Percentiles rank a stretch among this genome's conserved stretches.
These are phyloP conservation scores for Cyanistes caeruleus DNA, from an alignment of 2,113 vertebrate species.

Conservation along the genomic window DNA sequence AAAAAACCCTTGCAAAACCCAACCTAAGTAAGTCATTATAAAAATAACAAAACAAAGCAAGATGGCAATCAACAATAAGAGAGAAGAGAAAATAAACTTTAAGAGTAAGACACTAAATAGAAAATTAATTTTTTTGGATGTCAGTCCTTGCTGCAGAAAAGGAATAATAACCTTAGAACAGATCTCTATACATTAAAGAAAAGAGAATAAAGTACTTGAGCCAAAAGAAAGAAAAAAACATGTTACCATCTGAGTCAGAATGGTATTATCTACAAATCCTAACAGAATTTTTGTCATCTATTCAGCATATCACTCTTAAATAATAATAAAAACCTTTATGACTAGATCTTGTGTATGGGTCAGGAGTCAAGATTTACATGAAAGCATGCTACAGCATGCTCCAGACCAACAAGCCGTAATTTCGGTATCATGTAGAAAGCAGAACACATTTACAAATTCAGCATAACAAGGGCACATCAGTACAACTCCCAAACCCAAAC, in stretches of 20 bases:
- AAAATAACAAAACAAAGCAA: not conserved
- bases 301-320: not conserved
- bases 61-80: not conserved
- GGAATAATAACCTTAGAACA: not conserved
- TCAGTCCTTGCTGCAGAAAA: not conserved
- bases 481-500: not conserved
- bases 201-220: not conserved
- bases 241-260: not conserved
- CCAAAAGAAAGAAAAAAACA: not conserved
- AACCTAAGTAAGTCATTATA: not conserved
- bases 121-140: not conserved
- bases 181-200: not conserved
- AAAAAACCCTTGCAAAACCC: fast-evolving
- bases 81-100: not conserved
- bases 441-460: not conserved
- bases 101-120: not conserved
- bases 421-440: not conserved
- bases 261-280: not conserved
- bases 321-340: not conserved
- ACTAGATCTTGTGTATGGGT: not conserved
- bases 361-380: not conserved
- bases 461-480: not conserved
- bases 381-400: not conserved
- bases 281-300: not conserved
- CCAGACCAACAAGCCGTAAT: not conserved